These are phyloP conservation scores for Lacerta viridis DNA, from an alignment of 2,797 vertebrate species.

Conservation along the genomic window DNA sequence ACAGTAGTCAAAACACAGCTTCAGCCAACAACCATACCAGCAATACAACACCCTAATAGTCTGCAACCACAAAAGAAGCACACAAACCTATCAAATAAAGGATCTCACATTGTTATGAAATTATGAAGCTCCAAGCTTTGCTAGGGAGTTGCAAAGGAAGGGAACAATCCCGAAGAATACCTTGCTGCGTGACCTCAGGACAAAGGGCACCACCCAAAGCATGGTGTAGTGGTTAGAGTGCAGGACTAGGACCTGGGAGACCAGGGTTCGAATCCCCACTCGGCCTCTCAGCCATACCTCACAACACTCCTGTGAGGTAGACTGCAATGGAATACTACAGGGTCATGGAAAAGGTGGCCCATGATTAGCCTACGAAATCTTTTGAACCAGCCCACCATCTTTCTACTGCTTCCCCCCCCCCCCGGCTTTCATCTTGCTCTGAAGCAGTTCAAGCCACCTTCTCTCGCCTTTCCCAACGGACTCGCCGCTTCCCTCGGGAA, in stretches of 20 bases:
- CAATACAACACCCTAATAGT: constrained; percentile 20
- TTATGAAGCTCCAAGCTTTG: not conserved
- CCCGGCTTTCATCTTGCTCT: too few species aligned
- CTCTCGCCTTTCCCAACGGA: too few species aligned
- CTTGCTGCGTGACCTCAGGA: not conserved
- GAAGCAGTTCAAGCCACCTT: too few species aligned
- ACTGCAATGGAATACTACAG: not conserved
- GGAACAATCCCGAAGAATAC: not conserved
- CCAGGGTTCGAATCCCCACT: too few species aligned
- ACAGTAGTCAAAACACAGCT: constrained; percentile 17
- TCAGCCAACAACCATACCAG: constrained; percentile 17
- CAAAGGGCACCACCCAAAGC: not conserved
- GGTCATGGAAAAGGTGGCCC: not conserved
- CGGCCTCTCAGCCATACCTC: too few species aligned
- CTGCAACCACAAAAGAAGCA: not conserved
- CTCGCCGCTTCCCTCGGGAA: too few species aligned
- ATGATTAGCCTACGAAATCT: not conserved
- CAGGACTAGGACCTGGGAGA: too few species aligned
- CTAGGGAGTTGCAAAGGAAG: not conserved
- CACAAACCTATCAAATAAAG: not conserved
- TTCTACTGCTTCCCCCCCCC: not conserved
- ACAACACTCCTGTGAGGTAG: not conserved
- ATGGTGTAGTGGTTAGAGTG: too few species aligned
- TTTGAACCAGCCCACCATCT: not conserved
- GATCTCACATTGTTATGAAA: not conserved